Base-by-base conservation (phyloP, 2,797 vertebrate species). In the Anolis apletophallus region DNA sequence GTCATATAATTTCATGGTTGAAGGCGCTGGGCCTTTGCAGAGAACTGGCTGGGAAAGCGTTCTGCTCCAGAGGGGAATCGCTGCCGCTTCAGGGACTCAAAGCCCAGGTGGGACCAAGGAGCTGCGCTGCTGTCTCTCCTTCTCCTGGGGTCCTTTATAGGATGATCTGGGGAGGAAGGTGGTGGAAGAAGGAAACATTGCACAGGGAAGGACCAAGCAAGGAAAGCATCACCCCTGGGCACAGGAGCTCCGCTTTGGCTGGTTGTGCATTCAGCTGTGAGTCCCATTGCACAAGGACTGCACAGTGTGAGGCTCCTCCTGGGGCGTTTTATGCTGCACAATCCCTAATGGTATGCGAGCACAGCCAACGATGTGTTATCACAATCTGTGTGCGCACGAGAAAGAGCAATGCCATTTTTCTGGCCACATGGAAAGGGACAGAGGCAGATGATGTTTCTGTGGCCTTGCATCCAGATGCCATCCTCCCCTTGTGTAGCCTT, bases 1-100 rank as follows among this genome's bases (percentile, higher is more conserved):
- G 93, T 88, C 92, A 91, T 83, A 91, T 75, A 92, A 95, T 95
- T 93, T 95, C 94, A 94, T 91, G 94, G 93, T 36, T 94, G 95
- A 93, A 86, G 91, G 90, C 83, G 77, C 93, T 54, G 86, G 91
- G 87, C 90, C 85, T 84, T 79, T 80, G 90, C 52, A 89, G 87
- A 54, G 82, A 40, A 86, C 74, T 91, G 13, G 71, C 86, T 77
- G 88, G 88, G 88, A 88, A 93, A 91, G 88, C 87, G 84, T 67
- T 90, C 8, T n/a, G 71, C 88, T 81, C 83, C 88, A 81, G 1
- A 78, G 90, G 90, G 91, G 86, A 90, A 46, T 46, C 46, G 46
- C 46, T 46, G 46, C 46, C 7, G 46, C 19, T 3, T 59, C 0
- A 1, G n/a, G 59, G 81, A 81, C 0, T 13, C 0, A 0, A 85